These are phyloP conservation scores for Calameuta idolon DNA, from an alignment of 2,888 invertebrate genomes.

Conservation along the genomic window DNA sequence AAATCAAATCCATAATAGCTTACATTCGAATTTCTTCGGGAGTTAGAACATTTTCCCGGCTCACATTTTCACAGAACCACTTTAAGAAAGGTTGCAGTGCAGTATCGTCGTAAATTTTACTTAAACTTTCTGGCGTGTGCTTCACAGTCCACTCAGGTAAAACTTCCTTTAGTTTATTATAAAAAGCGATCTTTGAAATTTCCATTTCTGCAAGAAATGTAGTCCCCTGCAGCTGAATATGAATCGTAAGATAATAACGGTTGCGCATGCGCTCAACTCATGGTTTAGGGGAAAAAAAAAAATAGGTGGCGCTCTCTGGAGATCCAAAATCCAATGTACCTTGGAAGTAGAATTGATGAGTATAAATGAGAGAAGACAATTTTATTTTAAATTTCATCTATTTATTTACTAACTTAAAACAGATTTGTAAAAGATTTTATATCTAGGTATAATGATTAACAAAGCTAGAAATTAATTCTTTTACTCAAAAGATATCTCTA, in stretches of 20 bases:
- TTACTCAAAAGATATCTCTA: conserved; percentile 17
- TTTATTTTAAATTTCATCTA: not conserved
- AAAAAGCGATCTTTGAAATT: conserved; percentile 43
- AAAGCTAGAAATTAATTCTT: conserved; percentile 3
- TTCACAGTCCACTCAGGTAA: conserved; percentile 45
- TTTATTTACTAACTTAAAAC: not conserved
- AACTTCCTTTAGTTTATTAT: conserved; percentile 50
- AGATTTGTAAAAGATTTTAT: conserved; percentile 1
- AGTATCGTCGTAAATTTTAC: conserved; percentile 50
- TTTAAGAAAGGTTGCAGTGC: conserved; percentile 53
- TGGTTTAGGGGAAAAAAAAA: not conserved
- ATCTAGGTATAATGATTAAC: not conserved
- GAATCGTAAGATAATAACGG: not conserved
- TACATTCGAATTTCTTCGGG: conserved; percentile 54
- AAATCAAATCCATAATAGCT: conserved; percentile 21
- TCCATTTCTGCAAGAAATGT: conserved; percentile 31
- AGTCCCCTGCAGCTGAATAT: not conserved
- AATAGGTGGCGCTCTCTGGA: not conserved
- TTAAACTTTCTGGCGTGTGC: conserved; percentile 48
- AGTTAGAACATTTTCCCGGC: conserved; percentile 50
- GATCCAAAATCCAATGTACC: not conserved
- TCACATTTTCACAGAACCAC: conserved; percentile 58
- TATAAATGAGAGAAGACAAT: not conserved
- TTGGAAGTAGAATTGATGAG: not conserved
- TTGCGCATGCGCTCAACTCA: not conserved